Base-by-base conservation (phyloP, 2,888 invertebrate genomes). In the Fissipunctia ypsillon region DNA sequence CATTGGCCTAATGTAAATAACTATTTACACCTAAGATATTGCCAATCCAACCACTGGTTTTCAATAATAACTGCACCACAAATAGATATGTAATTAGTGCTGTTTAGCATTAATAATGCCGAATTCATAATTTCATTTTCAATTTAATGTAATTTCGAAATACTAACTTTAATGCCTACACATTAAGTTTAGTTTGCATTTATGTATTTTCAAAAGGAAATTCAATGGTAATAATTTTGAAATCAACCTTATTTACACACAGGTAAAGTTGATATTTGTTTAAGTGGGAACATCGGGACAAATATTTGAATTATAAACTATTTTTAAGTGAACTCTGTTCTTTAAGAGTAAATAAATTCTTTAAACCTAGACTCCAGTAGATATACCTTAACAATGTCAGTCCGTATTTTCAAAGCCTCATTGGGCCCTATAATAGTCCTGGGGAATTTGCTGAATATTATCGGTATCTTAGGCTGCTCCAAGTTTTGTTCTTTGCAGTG, bases 391-490 rank as follows among this genome's bases (percentile, higher is more conserved):
- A 65, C 78, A 66, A 81, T 48, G 0, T 92, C 88, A 68, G 93
- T 93, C 85, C 95, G 92, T 25, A 96, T 64, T 64, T 82, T 96
- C 35, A 99, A 96, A 78, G 97, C 93, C 76, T 98, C 98, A 78
- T 96, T 95, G 0, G 98, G 98, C 0, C 98, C 98, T 35, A 97
- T 96, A 41, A 99, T 97, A 48, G 97, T 96, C 82, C 98, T 98
- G 0, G 98, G 96, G 90, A 98, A 99, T 95, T 99, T 99, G 93
- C 97, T 98, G 94, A 99, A 99, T 85, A 99, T 97, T 91, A 98
- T 97, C 0, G 99, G 99, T 80, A 98, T 98, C 28, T 96, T 95
- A 0, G 98, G 98, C 3, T 97, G 95, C 0, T 97, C 97, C 25
- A 97, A 90, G 31, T 98, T 97, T 90, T 98, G 98, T 90, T 99